Base-by-base conservation (phyloP, 2,113 vertebrate genomes). In the Paramisgurnus dabryanus region DNA sequence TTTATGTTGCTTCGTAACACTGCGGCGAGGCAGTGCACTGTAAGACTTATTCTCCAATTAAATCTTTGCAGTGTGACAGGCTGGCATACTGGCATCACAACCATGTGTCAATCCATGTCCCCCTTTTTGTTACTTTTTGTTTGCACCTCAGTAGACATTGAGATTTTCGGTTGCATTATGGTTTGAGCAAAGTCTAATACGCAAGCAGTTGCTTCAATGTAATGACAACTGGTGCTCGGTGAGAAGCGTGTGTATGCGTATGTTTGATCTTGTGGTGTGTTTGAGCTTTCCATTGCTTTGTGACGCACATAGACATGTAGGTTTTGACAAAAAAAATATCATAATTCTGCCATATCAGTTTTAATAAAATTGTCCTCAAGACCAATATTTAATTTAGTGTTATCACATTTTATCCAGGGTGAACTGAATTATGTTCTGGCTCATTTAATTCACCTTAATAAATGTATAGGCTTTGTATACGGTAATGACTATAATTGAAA, bases 11-110 rank as follows among this genome's bases (percentile, higher is more conserved):
- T 67, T 71, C 18, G 39, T 64, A 84, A 89, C 75, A 79, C 58
- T 89, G 84, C 71, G 27, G 67, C 66, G 50, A 84, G 84, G 75
- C 83, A 84, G 66, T 84, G 75, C 61, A 80, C 81, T 86, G 22
- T 79, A 82, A 81, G 84, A 39, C 81, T 75, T 63, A 58, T 58
- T 40, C 70, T 78, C 12, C 18, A 76, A 83, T 82, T 79, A 84
- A 80, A 73, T 83, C 41, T 13, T 22, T 63, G 68, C 81, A 66
- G 82, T 17, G 34, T 70, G 40, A 53, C 82, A 40, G 76, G 58
- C 45, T 75, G 75, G 61, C 72, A 76, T 64, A 81, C 85, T 86
- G 82, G 78, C 71, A 80, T 53, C 63, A 50, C 47, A 34, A 47
- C 15, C 71, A 22, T 41, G 43, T 76, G 69, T 63, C 39, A 71